Conservation (phyloP, 2,113 vertebrate genomes). For the Mixornis gularis region DNA sequence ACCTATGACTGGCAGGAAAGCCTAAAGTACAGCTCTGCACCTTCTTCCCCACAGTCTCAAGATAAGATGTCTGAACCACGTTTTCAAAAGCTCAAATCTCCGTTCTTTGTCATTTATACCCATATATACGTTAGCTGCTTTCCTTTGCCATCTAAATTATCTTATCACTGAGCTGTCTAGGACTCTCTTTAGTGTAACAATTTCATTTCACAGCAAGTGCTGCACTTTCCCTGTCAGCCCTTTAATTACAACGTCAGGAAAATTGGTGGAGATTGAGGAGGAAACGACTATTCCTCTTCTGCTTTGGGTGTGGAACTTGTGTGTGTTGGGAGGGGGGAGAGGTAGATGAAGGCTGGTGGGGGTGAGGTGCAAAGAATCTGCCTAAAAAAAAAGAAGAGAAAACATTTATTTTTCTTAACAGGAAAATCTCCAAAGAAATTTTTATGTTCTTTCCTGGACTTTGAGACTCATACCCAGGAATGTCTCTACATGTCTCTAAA, state of each 20-base stretch:
- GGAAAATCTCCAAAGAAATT: neutral
- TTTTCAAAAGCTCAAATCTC: constrained; percentile 26
- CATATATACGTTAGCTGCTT: constrained; percentile 56
- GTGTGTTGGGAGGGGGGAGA: neutral
- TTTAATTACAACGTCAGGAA: constrained; percentile 56
- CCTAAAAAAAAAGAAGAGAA: neutral
- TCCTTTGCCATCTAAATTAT: constrained; percentile 69
- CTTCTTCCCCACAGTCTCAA: constrained; percentile 46
- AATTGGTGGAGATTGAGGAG: constrained; percentile 50
- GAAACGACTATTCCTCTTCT: constrained; percentile 22
- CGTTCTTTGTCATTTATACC: constrained; percentile 55
- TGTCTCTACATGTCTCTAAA: neutral
- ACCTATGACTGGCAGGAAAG: constrained; percentile 36
- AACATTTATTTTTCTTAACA: neutral
- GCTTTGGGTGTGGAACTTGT: neutral
- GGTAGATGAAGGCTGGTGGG: neutral
- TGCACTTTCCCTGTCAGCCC: constrained; percentile 58
- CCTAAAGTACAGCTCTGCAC: neutral
- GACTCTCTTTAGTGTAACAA: constrained; percentile 50
- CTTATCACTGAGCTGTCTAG: constrained; percentile 72
- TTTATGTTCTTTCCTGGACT: neutral
- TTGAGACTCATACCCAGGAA: neutral
- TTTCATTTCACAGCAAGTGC: constrained; percentile 66
- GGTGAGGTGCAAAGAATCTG: neutral
- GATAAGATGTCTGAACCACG: neutral